Evolutionary conservation across 2,797 vertebrate species (phyloP).

Genomic region (Macropodus opercularis): DNA sequence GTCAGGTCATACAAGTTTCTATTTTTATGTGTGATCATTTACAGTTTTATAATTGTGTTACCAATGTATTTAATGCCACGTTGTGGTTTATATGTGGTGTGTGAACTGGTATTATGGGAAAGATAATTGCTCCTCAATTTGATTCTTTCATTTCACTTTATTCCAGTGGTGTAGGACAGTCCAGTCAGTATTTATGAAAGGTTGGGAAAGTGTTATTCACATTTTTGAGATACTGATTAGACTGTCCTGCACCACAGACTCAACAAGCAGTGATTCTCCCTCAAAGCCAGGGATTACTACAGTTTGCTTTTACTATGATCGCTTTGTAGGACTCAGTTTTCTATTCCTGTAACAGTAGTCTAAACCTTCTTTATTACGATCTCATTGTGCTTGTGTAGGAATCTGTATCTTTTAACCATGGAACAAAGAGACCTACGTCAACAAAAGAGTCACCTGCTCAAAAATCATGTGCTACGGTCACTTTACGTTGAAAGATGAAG

Average conservation of each 20-base stretch:
- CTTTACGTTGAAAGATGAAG: slow-evolving; percentile 65
- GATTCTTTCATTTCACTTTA: slow-evolving; percentile 7
- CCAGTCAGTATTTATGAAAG: slow-evolving; percentile 8
- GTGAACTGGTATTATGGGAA: slow-evolving; percentile 15
- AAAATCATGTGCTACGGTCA: slow-evolving; percentile 47
- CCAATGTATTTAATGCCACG: slow-evolving; percentile 34
- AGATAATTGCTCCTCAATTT: background rate
- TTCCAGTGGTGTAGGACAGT: slow-evolving; percentile 6
- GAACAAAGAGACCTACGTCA: slow-evolving; percentile 25
- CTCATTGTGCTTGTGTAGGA: slow-evolving; percentile 46
- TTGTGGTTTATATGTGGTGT: slow-evolving; percentile 10
- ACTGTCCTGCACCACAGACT: slow-evolving; percentile 11
- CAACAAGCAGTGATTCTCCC: slow-evolving; percentile 19
- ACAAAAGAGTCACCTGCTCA: slow-evolving; percentile 34
- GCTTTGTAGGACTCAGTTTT: slow-evolving; percentile 22
- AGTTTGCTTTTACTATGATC: slow-evolving; percentile 5
- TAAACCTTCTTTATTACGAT: slow-evolving; percentile 12
- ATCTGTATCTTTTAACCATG: slow-evolving; percentile 43
- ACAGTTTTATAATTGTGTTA: slow-evolving; percentile 31
- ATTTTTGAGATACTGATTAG: slow-evolving; percentile 1
- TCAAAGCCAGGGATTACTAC: slow-evolving; percentile 20
- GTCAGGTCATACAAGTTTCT: slow-evolving; percentile 16
- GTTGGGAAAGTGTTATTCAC: background rate
- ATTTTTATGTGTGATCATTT: background rate
- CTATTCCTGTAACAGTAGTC: slow-evolving; percentile 19